Conservation (phyloP, 1,140 invertebrate genomes). For the Heliconius nattereri region DNA sequence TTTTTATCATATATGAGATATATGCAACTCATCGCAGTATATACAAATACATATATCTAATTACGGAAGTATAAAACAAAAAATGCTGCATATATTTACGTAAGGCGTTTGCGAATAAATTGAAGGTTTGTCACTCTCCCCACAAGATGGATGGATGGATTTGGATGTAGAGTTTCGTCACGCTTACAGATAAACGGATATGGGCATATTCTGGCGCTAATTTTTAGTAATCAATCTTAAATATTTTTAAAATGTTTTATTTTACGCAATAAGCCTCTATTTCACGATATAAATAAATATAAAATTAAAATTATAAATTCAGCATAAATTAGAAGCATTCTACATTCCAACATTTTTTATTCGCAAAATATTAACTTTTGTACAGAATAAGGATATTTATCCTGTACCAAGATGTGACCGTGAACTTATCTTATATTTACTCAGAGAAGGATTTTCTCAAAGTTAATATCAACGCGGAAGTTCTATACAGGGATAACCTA, state of each 20-base stretch:
- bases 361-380: neutral
- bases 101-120: neutral
- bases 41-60: too few relatives aligned
- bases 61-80: too few relatives aligned
- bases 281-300: too few relatives aligned
- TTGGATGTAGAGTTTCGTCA: conserved; percentile 1
- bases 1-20: too few relatives aligned
- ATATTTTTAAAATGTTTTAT: too few relatives aligned
- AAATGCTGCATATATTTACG: too few relatives aligned
- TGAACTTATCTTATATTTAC: conserved; percentile 9
- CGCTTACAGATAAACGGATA: neutral
- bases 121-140: conserved; percentile 1
- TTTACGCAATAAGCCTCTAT: too few relatives aligned
- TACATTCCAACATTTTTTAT: neutral
- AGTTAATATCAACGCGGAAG: conserved; percentile 3
- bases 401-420: neutral
- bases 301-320: too few relatives aligned
- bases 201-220: neutral
- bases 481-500: neutral
- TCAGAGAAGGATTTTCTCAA: neutral
- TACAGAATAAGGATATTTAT: conserved; percentile 1
- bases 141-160: conserved; percentile 7
- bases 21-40: too few relatives aligned
- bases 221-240: neutral
- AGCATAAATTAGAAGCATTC: too few relatives aligned